Base-by-base conservation (phyloP, 2,888 invertebrate genomes). In the Aphodius sticticus region DNA sequence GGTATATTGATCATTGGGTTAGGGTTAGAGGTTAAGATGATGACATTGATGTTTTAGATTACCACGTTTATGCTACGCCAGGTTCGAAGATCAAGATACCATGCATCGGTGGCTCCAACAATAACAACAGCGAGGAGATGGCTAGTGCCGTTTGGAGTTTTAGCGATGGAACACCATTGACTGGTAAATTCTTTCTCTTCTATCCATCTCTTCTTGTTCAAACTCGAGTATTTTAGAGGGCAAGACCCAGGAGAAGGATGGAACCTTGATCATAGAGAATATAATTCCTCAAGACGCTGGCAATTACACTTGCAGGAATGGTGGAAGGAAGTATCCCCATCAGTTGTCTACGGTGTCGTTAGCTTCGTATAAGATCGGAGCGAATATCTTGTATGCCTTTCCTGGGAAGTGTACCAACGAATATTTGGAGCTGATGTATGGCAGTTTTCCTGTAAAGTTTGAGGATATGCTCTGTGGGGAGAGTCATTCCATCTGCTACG, bases 221-320 rank as follows among this genome's bases (percentile, higher is more conserved):
- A 7, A 69, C 77, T 76, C 38, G 15, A 6, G 16, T 72, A 74
- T 26, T 78, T 15, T 53, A 84, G 83, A 83, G 74, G 84, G 84
- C n/a, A 84, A 84, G 78, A 78, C 82, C 6, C 83, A 83, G 74
- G 84, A 84, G 75, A 82, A 78, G n/a, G 86, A 86, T 74, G 86
- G 86, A 12, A 82, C 83, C 15, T 81, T 89, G 70, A 81, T 84
- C 1, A 84, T 89, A 36, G 85, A 86, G n/a, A 85, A 87, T 70
- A 84, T 87, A 6, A 83, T 86, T 36, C 84, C 87, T 14, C 87
- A 88, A 82, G 87, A 88, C 77, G 84, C 86, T 16, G 88, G 89
- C 6, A 89, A 89, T 81, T 89, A 89, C 81, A 88, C 88, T 4
- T 89, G 89, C 80, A 84, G 84, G 37, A 81, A 77, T 35, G 81